Evolutionary conservation across 2,797 vertebrate genomes (phyloP), one percentile per base, ranked within the genome.

Genomic region (Lerista edwardsae): DNA sequence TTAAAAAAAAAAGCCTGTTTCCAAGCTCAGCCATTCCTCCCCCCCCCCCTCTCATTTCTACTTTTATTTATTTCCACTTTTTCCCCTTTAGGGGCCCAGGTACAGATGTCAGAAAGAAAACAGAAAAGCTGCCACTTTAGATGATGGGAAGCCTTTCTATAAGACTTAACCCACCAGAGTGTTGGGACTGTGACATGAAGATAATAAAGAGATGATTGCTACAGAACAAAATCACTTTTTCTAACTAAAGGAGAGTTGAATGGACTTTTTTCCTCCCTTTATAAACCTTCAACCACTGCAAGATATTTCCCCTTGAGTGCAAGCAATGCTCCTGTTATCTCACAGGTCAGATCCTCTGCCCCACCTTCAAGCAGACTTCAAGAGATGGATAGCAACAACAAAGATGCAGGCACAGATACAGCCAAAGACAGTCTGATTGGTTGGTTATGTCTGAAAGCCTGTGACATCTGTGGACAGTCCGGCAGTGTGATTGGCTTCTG

Each of bases 111-210:
- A 89, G 84, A 88, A 83, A 75, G 73, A 88, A 91, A 93, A 90
- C 88, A 91, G 91, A 91, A 90, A 89, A 76, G 11, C 83, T 83
- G 90, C 91, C 93, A 93, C 19, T 59, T 84, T 82, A 91, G 86
- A 90, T 83, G 84, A 90, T 74, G 77, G 85, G 82, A 92, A 91
- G 91, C 80, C 71, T 90, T 93, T 88, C 85, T 90, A 84, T 83
- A 89, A 92, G 86, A 85, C 75, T 76, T 86, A 82, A 87, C 89
- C 82, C 91, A 94, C 89, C 82, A 93, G 89, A 67, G 74, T 92
- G 86, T 89, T 90, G 88, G 80, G 85, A 85, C 76, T 87, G 64
- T 29, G 73, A 87, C 83, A 80, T 61, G 65, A 90, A 93, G 86
- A 82, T 62, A 86, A 59, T 74, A 80, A 84, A 90, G 81, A 84